Evolutionary conservation across 2,888 invertebrate species (phyloP).

Genomic region (Pecten maximus): DNA sequence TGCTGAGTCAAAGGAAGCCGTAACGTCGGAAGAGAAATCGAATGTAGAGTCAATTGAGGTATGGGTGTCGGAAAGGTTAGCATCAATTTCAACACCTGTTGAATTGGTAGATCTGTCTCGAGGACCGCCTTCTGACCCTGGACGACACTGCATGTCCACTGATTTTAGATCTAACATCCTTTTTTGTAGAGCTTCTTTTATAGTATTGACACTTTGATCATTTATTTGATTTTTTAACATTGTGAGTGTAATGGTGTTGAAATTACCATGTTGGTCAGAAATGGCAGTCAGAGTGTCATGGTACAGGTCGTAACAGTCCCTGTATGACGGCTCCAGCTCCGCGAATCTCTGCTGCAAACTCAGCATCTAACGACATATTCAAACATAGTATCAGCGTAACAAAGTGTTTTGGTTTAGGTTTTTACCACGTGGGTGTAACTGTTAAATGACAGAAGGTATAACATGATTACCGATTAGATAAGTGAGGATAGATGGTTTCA

Average conservation of each 20-base stretch:
- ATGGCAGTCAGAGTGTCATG: background rate
- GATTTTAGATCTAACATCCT: background rate
- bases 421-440: too few species aligned
- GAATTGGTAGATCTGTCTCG: background rate
- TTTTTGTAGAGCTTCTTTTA: background rate
- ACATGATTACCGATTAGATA: too few species aligned
- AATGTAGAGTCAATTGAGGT: background rate
- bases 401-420: too few species aligned
- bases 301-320: background rate
- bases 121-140: background rate
- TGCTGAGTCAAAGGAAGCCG: background rate
- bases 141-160: background rate
- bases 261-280: background rate
- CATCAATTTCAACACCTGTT: background rate
- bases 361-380: background rate
- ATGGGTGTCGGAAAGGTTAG: background rate
- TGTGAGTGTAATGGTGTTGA: background rate
- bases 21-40: background rate
- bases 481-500: too few species aligned
- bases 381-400: too few species aligned
- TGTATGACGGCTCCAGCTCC: background rate
- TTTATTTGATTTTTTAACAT: constrained; percentile 5
- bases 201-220: background rate
- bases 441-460: too few species aligned
- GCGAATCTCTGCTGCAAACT: background rate